Conservation (phyloP, 2,888 invertebrate species). For the Eristalinus aeneus region DNA sequence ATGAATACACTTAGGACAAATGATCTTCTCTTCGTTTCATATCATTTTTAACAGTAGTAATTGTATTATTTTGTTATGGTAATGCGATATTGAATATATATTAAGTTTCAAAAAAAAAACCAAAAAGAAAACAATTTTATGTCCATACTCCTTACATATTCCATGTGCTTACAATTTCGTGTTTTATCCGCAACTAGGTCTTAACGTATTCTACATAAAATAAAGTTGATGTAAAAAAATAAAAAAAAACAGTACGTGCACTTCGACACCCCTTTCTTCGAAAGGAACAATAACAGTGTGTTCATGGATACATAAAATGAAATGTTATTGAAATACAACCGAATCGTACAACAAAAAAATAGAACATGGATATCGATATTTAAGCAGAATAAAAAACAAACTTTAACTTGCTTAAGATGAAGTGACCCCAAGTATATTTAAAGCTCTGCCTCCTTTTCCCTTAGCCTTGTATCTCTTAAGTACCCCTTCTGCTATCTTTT, state of each 20-base stretch:
- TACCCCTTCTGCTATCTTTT: constrained; percentile 41
- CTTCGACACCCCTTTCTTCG: constrained; percentile 3
- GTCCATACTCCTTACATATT: background rate
- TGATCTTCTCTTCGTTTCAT: background rate
- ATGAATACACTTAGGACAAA: constrained; percentile 13
- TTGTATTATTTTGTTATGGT: constrained; percentile 35
- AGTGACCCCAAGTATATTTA: background rate
- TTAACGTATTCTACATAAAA: constrained; percentile 15
- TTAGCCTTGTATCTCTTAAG: constrained; percentile 28
- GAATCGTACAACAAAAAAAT: background rate
- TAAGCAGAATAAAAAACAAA: constrained; percentile 20
- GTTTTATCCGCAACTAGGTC: background rate
- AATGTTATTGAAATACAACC: constrained; percentile 5
- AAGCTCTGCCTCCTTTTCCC: constrained; percentile 14
- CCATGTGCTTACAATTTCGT: background rate
- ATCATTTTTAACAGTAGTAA: constrained; percentile 24
- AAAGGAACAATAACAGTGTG: constrained; percentile 4
- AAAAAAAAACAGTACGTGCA: constrained; percentile 28
- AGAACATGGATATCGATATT: background rate
- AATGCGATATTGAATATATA: constrained; percentile 42
- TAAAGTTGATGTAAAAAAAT: background rate
- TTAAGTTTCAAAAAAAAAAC: constrained; percentile 20
- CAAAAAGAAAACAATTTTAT: constrained; percentile 16
- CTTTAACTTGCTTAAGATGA: constrained; percentile 34
- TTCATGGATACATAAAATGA: constrained; percentile 7